A percentile compares a stretch with the other conserved stretches of the same genome.
Conservation (phyloP, 2,888 invertebrate species). For the Lamproptera curius region DNA sequence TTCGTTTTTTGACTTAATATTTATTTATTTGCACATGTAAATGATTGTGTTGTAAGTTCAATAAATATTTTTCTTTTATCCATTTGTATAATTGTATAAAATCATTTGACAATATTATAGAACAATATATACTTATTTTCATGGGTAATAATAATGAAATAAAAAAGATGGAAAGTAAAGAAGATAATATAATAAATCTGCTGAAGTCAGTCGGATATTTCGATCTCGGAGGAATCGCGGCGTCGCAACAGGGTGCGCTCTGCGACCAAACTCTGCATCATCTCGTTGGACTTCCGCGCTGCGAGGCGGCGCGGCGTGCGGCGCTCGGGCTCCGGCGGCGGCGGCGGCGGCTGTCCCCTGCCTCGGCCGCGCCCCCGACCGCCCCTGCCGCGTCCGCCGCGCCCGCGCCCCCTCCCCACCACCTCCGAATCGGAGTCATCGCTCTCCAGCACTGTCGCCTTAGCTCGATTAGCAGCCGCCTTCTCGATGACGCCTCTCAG, state of each 20-base stretch:
- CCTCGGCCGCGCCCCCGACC: slow-evolving; percentile 22
- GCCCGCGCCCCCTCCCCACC: slow-evolving; percentile 29
- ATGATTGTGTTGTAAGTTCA: too few species aligned
- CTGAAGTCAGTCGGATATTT: slow-evolving; percentile 52
- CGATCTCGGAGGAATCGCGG: slow-evolving; percentile 53
- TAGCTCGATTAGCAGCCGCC: slow-evolving; percentile 33
- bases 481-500: slow-evolving; percentile 45
- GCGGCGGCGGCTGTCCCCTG: slow-evolving; percentile 23
- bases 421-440: slow-evolving; percentile 49
- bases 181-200: too few species aligned
- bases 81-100: too few species aligned
- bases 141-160: too few species aligned
- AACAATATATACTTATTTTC: too few species aligned
- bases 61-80: too few species aligned
- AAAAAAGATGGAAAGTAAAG: too few species aligned
- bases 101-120: too few species aligned
- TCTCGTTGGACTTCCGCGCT: slow-evolving; percentile 51
- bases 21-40: too few species aligned
- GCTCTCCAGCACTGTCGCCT: slow-evolving; percentile 34
- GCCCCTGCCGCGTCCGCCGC: slow-evolving; percentile 40
- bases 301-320: slow-evolving; percentile 62
- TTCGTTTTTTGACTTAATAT: too few species aligned
- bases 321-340: slow-evolving; percentile 40
- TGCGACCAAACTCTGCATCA: slow-evolving; percentile 48
- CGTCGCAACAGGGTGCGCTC: slow-evolving; percentile 39